phyloP scores from a whole-genome alignment of 2,113 vertebrate genomes.

The Numida meleagris region DNA sequence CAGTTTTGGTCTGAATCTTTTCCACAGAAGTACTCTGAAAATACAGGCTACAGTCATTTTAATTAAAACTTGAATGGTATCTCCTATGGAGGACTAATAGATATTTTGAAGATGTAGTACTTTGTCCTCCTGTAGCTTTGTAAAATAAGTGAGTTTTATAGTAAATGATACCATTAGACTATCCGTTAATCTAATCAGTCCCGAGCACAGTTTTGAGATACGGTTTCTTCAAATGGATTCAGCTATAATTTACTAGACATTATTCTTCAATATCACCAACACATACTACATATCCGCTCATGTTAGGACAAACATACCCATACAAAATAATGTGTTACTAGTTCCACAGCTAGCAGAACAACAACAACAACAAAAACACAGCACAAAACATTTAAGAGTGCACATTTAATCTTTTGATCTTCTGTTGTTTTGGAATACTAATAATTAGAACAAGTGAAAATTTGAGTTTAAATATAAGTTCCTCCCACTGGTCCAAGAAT shows the following conservation, averaged over 20 bases:
- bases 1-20: not conserved
- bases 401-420: not conserved
- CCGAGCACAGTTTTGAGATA: not conserved
- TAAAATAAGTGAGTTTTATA: slow-evolving; percentile 6
- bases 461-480: not conserved
- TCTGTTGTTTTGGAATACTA: not conserved
- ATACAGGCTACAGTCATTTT: not conserved
- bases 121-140: not conserved
- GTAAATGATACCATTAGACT: not conserved
- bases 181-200: not conserved
- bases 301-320: not conserved
- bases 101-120: not conserved
- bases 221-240: not conserved
- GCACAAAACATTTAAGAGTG: not conserved
- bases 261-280: not conserved
- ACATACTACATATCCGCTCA: not conserved
- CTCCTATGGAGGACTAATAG: not conserved
- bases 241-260: slow-evolving; percentile 6
- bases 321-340: not conserved
- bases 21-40: not conserved
- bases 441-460: not conserved
- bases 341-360: not conserved
- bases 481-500: not conserved
- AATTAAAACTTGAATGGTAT: not conserved
- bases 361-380: not conserved